Evolutionary conservation across 2,797 vertebrate genomes (phyloP).

Genomic region (Acanthurus lineatus): DNA sequence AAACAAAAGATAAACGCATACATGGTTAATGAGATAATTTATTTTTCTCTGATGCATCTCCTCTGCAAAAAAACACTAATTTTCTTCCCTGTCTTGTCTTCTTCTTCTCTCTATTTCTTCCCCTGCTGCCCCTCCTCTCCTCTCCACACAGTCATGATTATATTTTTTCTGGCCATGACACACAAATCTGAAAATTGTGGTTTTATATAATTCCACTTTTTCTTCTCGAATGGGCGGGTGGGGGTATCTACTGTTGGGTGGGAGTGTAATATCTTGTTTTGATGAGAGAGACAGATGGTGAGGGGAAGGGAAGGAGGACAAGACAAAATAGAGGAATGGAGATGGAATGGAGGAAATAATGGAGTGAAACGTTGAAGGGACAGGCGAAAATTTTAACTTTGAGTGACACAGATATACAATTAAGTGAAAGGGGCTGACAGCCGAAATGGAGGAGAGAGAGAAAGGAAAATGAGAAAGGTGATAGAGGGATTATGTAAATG

Average conservation of each 20-base stretch:
- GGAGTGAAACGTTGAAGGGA: constrained; percentile 57
- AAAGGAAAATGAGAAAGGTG: constrained; percentile 57
- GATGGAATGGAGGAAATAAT: constrained; percentile 59
- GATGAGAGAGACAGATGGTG: constrained; percentile 57
- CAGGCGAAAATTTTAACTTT: constrained; percentile 61
- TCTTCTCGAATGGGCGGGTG: constrained; percentile 30
- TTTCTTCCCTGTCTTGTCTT: background rate
- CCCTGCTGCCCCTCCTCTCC: constrained; percentile 9
- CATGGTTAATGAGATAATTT: constrained; percentile 35
- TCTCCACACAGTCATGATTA: constrained; percentile 28
- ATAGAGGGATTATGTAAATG: constrained; percentile 71
- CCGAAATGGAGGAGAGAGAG: constrained; percentile 47
- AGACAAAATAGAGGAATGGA: constrained; percentile 40
- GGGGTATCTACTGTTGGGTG: constrained; percentile 35
- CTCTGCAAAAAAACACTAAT: constrained; percentile 2
- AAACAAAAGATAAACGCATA: constrained; percentile 28
- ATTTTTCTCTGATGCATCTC: constrained; percentile 24
- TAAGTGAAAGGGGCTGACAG: constrained; percentile 58
- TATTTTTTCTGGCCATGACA: constrained; percentile 53
- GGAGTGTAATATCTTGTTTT: constrained; percentile 61
- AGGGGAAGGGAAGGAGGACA: constrained; percentile 1
- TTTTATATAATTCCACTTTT: constrained; percentile 57
- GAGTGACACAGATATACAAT: constrained; percentile 61
- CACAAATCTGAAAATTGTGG: constrained; percentile 61
- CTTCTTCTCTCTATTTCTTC: background rate